Evolutionary conservation across 2,113 vertebrate species (phyloP).

Genomic region (Lophura nycthemera): DNA sequence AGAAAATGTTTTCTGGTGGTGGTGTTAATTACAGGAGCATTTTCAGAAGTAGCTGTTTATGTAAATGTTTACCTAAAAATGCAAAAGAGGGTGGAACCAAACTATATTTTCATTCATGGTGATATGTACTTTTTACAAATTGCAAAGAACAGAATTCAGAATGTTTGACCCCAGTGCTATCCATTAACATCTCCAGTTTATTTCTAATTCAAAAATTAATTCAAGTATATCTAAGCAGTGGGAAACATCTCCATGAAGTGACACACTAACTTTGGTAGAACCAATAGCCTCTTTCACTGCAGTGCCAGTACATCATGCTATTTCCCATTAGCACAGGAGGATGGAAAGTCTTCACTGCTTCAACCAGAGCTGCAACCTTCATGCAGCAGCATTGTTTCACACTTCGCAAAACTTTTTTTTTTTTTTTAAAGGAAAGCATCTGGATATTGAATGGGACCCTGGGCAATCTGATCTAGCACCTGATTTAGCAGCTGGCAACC

Average conservation of each 20-base stretch:
- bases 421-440: not conserved
- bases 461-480: too few relatives aligned
- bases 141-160: not conserved
- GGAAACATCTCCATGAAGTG: not conserved
- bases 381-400: not conserved
- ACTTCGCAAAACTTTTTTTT: not conserved
- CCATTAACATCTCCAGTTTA: not conserved
- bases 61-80: not conserved
- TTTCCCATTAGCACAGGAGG: not conserved
- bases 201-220: constrained; percentile 4
- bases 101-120: not conserved
- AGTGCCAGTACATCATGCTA: not conserved
- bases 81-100: not conserved
- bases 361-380: not conserved
- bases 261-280: not conserved
- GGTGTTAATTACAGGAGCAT: not conserved
- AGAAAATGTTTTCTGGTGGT: not conserved
- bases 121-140: not conserved
- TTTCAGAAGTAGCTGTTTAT: not conserved
- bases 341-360: not conserved
- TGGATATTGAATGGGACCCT: too few relatives aligned
- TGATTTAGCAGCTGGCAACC: too few relatives aligned
- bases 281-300: not conserved
- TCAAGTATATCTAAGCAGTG: not conserved
- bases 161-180: not conserved